Evolutionary conservation across 2,797 vertebrate genomes (phyloP), one percentile per base, ranked within the genome.

Genomic region (Falco naumanni): DNA sequence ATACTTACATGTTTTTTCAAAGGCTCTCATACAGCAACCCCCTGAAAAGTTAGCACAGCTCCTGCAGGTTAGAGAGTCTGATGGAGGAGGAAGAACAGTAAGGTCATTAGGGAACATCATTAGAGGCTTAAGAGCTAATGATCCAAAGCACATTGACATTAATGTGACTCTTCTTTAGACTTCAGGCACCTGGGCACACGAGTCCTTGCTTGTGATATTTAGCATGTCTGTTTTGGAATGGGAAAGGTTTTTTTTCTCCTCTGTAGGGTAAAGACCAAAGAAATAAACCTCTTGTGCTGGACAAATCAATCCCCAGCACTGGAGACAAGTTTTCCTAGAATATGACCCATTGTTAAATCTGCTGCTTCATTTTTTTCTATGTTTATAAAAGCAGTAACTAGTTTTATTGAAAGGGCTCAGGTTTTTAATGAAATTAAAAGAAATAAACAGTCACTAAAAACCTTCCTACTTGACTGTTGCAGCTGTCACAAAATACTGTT

Each of bases 51-150:
- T 69, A 95, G 63, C 87, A 76, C 65, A 91, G 82, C 51, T 93
- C 82, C 72, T 95, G 90, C 65, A 91, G 82, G 82, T 76, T 90
- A 90, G 43, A 92, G 75, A 84, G 47, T 45, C 70, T 94, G 85
- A 92, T 84, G 79, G 76, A 93, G 82, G 59, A 95, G 90, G 82
- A 96, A 95, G 92, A 94, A 43, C 76, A 79, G 76, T 71, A 65
- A 65, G 86, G 84, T 96, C 87, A 91, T 96, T 92, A 97, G 89
- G 59, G n/a, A 97, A 48, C 56, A 91, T 87, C 24, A 5, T 96
- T 95, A 97, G 80, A 96, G 79, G 87, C 89, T 95, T 96, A 95
- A 94, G 87, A 97, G 79, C 89, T 96, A 97, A 96, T 94, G 96
- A 96, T 93, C 92, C 94, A 96, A 93, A 95, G 90, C 89, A 94